Evolutionary conservation across 1,140 invertebrate genomes (phyloP), one percentile per base, ranked within the genome.

Genomic region (Drosophila prosaltans): DNA sequence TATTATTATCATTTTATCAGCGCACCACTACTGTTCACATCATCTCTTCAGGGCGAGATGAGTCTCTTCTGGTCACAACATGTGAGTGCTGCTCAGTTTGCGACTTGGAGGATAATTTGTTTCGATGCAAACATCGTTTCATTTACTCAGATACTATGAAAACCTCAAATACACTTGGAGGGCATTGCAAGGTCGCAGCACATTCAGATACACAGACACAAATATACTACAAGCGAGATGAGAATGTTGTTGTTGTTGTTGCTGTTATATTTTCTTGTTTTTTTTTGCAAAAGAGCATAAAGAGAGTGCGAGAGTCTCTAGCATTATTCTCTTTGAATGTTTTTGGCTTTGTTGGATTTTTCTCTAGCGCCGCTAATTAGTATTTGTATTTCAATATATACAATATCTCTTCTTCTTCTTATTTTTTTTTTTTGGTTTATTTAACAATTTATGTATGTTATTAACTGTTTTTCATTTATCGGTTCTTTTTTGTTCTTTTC

Each of bases 111-210:
- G 45, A 51, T 51, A 51, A 39, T 39, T 85, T 91, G 88, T 83
- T 90, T 72, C 45, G 45, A 51, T 51, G 82, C 86, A 91, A 83
- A 82, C 91, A 91, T 83, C 90, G 90, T 91, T 90, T 90, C 90
- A 89, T 91, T 91, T 90, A 91, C 45, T 51, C 45, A 51, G 45
- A 51, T 51, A 51, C 45, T 26, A 51, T 24, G 45, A 51, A 51
- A 51, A 51, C 45, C 45, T 51, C 45, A 51, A 51, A 51, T 51
- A 51, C 45, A 51, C 45, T 51, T 51, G 45, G 45, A 91, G 90
- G 90, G 90, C 90, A 91, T 91, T 91, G 83, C 90, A 91, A 91
- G 90, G 90, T 91, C 90, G 77, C 83, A 91, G 81, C 75, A 79
- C 57, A 74, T 74, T 82, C 69, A 69, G 80, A 88, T 83, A 82